Evolutionary conservation across 2,113 vertebrate genomes (phyloP), one percentile per base, ranked within the genome.

Genomic region (Malurus melanocephalus): DNA sequence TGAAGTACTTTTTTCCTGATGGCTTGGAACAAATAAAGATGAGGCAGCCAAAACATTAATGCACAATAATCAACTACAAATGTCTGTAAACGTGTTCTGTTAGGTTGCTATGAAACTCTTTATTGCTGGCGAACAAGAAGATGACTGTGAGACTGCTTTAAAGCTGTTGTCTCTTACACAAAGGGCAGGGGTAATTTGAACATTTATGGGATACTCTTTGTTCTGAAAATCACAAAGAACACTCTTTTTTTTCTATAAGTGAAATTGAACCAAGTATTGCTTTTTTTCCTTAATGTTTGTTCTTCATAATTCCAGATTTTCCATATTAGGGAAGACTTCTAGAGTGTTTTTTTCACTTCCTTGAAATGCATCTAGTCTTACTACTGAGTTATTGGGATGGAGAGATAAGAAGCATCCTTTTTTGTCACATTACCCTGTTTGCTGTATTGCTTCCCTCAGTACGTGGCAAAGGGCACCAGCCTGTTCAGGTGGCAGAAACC

Each of bases 401-500:
- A 88, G 87, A 68, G 61, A 64, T 67, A 62, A 90, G 68, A 85
- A 40, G 83, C 82, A 76, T 93, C 26, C 1, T 27, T 65, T 80
- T 95, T 94, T 88, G 87, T 73, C 62, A 32, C 72, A 5, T 33
- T 62, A 42, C 52, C 43, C 13, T 22, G 16, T 86, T 89, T 93
- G 81, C 85, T 2, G 1, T 53, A 20, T 68, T 79, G 53, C 89
- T 94, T 95, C 53, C 52, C 85, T 92, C 45, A 11, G 74, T 84
- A 40, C 78, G 38, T 92, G 88, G 83, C 89, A 87, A 93, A 95
- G 96, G 72, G 73, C 94, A 77, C 11, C 3, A 49, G 9, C 65
- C 69, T 88, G 94, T 97, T 96, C 96, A 95, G 97, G 85, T 94
- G 94, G 92, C 89, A 74, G 72, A 79, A 72, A 55, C 59, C 74